phyloP scores from a whole-genome alignment of 1,140 invertebrate genomes.

The Drosophila cardini region DNA sequence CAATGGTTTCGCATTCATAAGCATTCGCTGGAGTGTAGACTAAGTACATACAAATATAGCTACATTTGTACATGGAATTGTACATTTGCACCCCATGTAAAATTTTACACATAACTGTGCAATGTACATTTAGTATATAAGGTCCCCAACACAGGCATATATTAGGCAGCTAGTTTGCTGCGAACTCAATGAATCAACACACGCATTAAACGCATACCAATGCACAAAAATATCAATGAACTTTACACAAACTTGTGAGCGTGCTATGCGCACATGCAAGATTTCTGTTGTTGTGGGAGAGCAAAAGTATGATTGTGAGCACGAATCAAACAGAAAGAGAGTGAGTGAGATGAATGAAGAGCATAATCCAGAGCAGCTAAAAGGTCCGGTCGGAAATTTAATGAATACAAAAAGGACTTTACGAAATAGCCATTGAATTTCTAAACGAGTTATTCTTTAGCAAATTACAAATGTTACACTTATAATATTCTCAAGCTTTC shows the following conservation, averaged over 20 bases:
- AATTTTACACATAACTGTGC: not conserved
- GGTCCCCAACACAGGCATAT: slow-evolving; percentile 28
- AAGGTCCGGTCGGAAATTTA: slow-evolving; percentile 49
- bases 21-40: slow-evolving; percentile 41
- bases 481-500: not conserved
- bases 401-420: not conserved
- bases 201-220: slow-evolving; percentile 62
- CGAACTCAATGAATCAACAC: slow-evolving; percentile 82
- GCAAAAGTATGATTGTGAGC: slow-evolving; percentile 32
- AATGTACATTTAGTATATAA: slow-evolving; percentile 31
- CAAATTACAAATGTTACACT: not conserved
- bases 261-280: slow-evolving; percentile 51
- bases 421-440: not conserved
- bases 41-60: slow-evolving; percentile 11
- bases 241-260: slow-evolving; percentile 75
- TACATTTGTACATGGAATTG: not conserved
- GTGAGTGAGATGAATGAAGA: slow-evolving; percentile 26
- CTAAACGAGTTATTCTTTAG: too few relatives aligned
- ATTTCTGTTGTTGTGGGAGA: slow-evolving; percentile 53
- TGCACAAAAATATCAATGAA: slow-evolving; percentile 84
- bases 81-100: slow-evolving; percentile 7
- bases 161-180: slow-evolving; percentile 61
- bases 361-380: slow-evolving; percentile 16
- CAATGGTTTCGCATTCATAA: slow-evolving; percentile 62
- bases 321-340: slow-evolving; percentile 10